Base-by-base conservation (phyloP, 2,888 invertebrate species). In the Apodemia duryi region DNA sequence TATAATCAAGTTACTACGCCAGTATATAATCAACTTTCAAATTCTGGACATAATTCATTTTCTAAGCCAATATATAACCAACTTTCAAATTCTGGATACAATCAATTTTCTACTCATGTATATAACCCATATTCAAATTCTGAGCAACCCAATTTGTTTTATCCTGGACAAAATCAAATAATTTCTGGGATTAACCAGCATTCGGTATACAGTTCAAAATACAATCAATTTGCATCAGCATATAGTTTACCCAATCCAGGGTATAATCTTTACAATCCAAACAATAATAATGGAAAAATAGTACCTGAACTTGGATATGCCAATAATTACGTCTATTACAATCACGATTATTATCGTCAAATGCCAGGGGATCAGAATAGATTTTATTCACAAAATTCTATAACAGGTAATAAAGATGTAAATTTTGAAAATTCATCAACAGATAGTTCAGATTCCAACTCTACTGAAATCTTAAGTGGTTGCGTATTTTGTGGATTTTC, bases 241-340 rank as follows among this genome's bases (percentile, higher is more conserved):
- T 32, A 57, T 57, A 57, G 28, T 57, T 29, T 57, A 57, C 57
- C 57, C 6, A 57, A 57, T 57, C 57, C 57, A 57, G 57, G 32
- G 13, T 6, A 57, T 11, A 32, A 29, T 32, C 57, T 57, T 32
- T 57, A 57, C 57, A 29, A 57, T 57, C 57, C 57, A 32, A 57
- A 11, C 2, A 57, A 57, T 32, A 57, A 57, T 32, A 57, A 57
- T 57, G 32, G 32, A 57, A 57, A 57, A 52, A 3, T 28, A 28
- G 10, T 10, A 28, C 9, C 52, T 7, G 52, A 28, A 52, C 2
- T 28, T 7, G 28, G 21, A 32, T 57, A 57, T 57, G 57, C 57
- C 11, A 28, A 7, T 29, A 57, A 57, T 57, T 32, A 57, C 13
- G 32, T 4, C 1, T 57, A 32, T 57, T 57, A 57, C 6, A 57